A percentile compares a stretch with the other conserved stretches of the same genome.
Conservation (phyloP, 2,113 vertebrate genomes). For the Odontesthes bonariensis region DNA sequence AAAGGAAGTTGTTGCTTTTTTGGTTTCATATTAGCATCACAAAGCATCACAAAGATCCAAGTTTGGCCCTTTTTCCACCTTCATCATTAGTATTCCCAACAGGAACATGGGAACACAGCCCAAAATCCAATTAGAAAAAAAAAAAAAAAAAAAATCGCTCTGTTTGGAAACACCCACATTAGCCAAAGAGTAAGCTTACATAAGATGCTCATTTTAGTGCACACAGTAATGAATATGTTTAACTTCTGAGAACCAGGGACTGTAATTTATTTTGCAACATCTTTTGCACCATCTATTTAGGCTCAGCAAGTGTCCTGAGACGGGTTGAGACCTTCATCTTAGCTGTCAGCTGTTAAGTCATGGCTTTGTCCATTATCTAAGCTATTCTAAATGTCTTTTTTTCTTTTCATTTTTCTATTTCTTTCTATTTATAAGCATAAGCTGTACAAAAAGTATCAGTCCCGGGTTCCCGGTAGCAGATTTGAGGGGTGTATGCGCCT, state of each 20-base stretch:
- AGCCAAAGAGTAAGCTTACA: not conserved
- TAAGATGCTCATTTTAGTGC: not conserved
- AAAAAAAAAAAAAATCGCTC: too few species aligned
- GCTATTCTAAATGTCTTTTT: not conserved
- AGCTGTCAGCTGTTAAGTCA: not conserved
- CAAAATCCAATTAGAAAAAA: conserved; percentile 39
- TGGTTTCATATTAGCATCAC: conserved; percentile 75
- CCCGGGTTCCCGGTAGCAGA: not conserved
- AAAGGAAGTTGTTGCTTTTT: conserved; percentile 52
- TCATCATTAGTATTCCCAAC: conserved; percentile 77
- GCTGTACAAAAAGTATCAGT: not conserved
- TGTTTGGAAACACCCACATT: conserved; percentile 37
- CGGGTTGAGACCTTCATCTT: not conserved
- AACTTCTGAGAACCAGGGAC: not conserved
- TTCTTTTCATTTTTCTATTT: not conserved
- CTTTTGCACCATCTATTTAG: not conserved
- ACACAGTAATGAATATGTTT: not conserved
- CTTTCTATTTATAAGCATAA: not conserved
- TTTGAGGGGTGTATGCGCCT: not conserved
- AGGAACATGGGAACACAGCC: conserved; percentile 29
- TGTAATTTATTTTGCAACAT: not conserved
- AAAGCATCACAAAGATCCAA: conserved; percentile 77
- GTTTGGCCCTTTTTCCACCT: conserved; percentile 41
- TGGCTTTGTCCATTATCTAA: not conserved
- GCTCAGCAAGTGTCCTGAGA: not conserved